Percentiles rank a stretch among this genome's conserved stretches.
Conservation (phyloP, 1,140 invertebrate genomes). For the Venustaconcha ellipsiformis region DNA sequence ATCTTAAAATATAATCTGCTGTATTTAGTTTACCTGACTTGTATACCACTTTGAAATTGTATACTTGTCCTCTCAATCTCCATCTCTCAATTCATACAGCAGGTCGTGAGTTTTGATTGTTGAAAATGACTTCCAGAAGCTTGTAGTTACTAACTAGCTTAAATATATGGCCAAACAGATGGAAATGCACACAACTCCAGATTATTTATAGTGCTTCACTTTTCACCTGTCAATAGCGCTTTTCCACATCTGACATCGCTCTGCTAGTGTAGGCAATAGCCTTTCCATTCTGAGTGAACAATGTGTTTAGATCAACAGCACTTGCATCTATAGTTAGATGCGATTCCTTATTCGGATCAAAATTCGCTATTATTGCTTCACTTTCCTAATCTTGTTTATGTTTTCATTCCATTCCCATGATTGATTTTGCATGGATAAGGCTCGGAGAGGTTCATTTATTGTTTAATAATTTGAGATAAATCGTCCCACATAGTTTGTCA, state of each 20-base stretch:
- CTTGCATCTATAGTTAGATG: conserved; percentile 44
- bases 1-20: neutral
- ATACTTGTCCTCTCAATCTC: too few species aligned
- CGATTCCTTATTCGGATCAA: conserved; percentile 23
- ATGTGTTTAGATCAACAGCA: conserved; percentile 64
- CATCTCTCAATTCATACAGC: too few species aligned
- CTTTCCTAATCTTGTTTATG: too few species aligned
- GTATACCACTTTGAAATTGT: too few species aligned
- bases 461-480: too few species aligned
- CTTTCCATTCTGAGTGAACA: conserved; percentile 50
- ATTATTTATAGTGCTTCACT: conserved; percentile 60
- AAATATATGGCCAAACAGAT: conserved; percentile 47
- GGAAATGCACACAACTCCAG: conserved; percentile 54
- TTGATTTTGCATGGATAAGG: too few species aligned
- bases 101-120: conserved; percentile 3
- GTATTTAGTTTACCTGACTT: neutral
- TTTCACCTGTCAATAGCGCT: conserved; percentile 64
- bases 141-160: conserved; percentile 58
- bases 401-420: too few species aligned
- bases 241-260: conserved; percentile 53
- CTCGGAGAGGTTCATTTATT: too few species aligned
- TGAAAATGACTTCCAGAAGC: conserved; percentile 31
- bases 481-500: too few species aligned
- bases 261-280: conserved; percentile 64
- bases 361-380: too few species aligned